These are phyloP conservation scores for Drosophila neocordata DNA, from an alignment of 1,140 invertebrate genomes.

Conservation along the genomic window DNA sequence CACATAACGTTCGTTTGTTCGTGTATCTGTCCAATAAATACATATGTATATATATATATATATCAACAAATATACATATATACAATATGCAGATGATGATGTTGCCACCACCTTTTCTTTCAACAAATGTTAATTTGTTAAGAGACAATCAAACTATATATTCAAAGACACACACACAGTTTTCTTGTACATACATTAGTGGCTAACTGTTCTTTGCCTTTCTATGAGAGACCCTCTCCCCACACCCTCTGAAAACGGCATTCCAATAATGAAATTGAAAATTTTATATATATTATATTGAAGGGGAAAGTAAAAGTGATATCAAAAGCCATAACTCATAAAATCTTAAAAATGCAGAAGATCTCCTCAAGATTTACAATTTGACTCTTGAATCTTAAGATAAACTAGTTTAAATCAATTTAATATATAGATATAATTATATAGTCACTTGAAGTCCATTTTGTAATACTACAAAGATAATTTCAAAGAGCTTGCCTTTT, in stretches of 20 bases:
- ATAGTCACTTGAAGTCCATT: too few species aligned
- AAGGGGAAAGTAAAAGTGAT: conserved; percentile 4
- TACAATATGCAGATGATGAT: conserved; percentile 10
- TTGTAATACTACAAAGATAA: too few species aligned
- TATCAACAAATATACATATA: conserved; percentile 26
- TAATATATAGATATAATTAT: too few species aligned
- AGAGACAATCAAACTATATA: conserved; percentile 39
- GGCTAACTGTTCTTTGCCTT: conserved; percentile 77
- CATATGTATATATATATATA: conserved; percentile 22
- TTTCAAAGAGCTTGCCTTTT: too few species aligned
- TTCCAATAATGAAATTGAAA: conserved; percentile 74
- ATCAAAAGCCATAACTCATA: too few species aligned
- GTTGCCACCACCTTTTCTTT: conserved; percentile 45
- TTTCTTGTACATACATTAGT: conserved; percentile 1
- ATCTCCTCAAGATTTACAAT: too few species aligned
- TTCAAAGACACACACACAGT: neutral
- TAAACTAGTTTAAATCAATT: too few species aligned
- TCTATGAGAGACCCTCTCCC: conserved; percentile 33
- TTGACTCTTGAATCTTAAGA: too few species aligned
- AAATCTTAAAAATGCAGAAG: too few species aligned
- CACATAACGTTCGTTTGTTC: conserved; percentile 27
- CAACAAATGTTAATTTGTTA: conserved; percentile 67
- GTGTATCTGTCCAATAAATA: conserved; percentile 46
- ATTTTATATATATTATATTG: conserved; percentile 2
- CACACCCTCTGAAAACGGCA: conserved; percentile 21